Percentiles rank a stretch among this genome's conserved stretches.
These are phyloP conservation scores for Drosophila triauraria DNA, from an alignment of 1,140 invertebrate genomes.

Conservation along the genomic window DNA sequence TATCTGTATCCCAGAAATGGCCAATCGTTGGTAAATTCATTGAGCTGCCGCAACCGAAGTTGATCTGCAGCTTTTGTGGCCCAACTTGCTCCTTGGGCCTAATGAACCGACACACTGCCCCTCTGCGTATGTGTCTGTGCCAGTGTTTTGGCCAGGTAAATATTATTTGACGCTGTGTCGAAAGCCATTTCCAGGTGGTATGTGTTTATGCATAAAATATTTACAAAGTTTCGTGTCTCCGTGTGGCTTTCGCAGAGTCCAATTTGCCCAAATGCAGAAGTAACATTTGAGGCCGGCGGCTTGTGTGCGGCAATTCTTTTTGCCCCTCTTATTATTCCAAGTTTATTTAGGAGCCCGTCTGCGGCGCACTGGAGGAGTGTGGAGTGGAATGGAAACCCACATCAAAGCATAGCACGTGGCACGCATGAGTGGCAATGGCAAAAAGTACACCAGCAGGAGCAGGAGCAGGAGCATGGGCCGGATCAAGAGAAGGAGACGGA, in stretches of 20 bases:
- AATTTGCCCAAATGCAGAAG: conserved; percentile 79
- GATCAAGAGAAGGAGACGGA: conserved; percentile 3
- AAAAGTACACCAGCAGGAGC: conserved; percentile 60
- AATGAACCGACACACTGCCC: conserved; percentile 65
- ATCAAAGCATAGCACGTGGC: conserved; percentile 80
- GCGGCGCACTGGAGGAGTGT: conserved; percentile 27
- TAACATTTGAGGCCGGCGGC: conserved; percentile 63
- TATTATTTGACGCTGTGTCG: conserved; percentile 82
- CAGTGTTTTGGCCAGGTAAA: conserved; percentile 62
- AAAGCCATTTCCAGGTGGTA: conserved; percentile 77
- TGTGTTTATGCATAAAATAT: conserved; percentile 83
- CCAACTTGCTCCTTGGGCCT: conserved; percentile 61
- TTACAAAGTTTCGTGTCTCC: conserved; percentile 69
- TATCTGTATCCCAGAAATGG: not conserved
- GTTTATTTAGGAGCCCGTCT: conserved; percentile 73
- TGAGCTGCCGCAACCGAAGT: conserved; percentile 62
- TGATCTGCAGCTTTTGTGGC: conserved; percentile 67
- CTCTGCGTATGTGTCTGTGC: conserved; percentile 19
- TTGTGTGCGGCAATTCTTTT: conserved; percentile 41
- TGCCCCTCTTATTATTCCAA: conserved; percentile 76
- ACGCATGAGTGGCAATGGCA: conserved; percentile 79
- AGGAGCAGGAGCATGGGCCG: conserved; percentile 19
- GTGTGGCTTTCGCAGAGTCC: conserved; percentile 72
- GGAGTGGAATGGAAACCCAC: conserved; percentile 52
- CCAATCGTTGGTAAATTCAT: conserved; percentile 62